Base-by-base conservation (phyloP, 2,113 vertebrate genomes). In the Ophiodon elongatus region DNA sequence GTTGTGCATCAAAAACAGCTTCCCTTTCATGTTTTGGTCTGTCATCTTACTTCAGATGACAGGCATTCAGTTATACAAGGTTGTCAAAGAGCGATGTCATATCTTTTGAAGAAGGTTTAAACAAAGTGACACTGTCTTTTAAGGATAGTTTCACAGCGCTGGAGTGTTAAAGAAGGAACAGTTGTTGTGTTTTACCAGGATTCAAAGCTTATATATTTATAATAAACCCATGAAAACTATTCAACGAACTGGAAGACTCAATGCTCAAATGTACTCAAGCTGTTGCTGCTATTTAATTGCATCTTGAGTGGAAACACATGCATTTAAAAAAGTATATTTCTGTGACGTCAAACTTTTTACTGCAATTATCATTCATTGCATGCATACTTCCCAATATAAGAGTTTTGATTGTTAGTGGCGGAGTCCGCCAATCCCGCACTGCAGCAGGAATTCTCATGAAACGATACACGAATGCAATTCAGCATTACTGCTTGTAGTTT, bases 101-200 rank as follows among this genome's bases (percentile, higher is more conserved):
- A 64, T 88, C 83, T 74, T 74, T 80, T 54, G 62, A 86, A 70
- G 79, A 74, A 69, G 83, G 29, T 68, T 79, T 60, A 81, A 79
- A 68, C 57, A 89, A 76, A 89, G 69, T 57, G 72, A 87, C 74
- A 63, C 67, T n/a, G 82, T 70, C 82, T 87, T 27, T 56, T 70
- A 73, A 80, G 80, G 41, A 84, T 70, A 69, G 60, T 43, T 76
- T 64, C 79, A 35, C 29, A 31, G 50, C 21, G 19, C 41, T 70
- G 41, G 23, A 37, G 39, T 60, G 45, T 62, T 39, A 50, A 76
- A 73, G 39, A 59, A 57, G 11, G 29, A 47, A 47, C 54, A 25
- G 47, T 52, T 82, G 45, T 59, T 63, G 37, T 29, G 63, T 37
- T 50, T 21, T 45, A 70, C 56, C 45, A 59, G 57, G 54, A 71